Evolutionary conservation across 2,113 vertebrate genomes (phyloP).

Genomic region (Gambusia holbrooki): DNA sequence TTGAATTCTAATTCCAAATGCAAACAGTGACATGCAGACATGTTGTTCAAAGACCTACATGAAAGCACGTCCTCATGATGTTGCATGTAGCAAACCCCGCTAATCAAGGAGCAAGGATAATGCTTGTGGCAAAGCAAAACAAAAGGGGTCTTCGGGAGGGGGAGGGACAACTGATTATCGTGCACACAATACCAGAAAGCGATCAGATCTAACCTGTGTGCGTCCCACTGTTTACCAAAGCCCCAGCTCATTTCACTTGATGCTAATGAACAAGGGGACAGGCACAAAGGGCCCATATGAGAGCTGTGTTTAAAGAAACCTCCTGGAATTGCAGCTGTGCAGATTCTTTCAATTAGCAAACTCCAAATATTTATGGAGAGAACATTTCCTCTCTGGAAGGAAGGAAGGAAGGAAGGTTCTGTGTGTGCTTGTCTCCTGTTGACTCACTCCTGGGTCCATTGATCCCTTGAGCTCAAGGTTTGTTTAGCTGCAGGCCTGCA

Average conservation of each 20-base stretch:
- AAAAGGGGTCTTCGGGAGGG: slow-evolving; percentile 35
- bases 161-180: slow-evolving; percentile 17
- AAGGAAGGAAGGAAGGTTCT: slow-evolving; percentile 37
- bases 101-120: slow-evolving; percentile 28
- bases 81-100: slow-evolving; percentile 43
- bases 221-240: slow-evolving; percentile 42
- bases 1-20: slow-evolving; percentile 60
- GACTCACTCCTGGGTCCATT: slow-evolving; percentile 56
- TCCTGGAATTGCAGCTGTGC: slow-evolving; percentile 58
- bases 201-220: slow-evolving; percentile 40
- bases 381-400: slow-evolving; percentile 77
- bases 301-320: slow-evolving; percentile 72
- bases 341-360: slow-evolving; percentile 79
- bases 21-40: slow-evolving; percentile 73
- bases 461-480: slow-evolving; percentile 60
- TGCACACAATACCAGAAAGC: slow-evolving; percentile 27
- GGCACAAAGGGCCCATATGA: slow-evolving; percentile 68
- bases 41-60: slow-evolving; percentile 53
- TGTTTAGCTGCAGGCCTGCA: slow-evolving; percentile 50
- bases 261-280: slow-evolving; percentile 65
- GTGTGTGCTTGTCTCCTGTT: slow-evolving; percentile 50
- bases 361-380: slow-evolving; percentile 79
- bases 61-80: slow-evolving; percentile 16
- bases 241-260: slow-evolving; percentile 68
- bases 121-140: slow-evolving; percentile 41